A percentile compares a stretch with the other conserved stretches of the same genome.
phyloP scores from a whole-genome alignment of 2,888 invertebrate genomes.

The Toxonevra muliebris region DNA sequence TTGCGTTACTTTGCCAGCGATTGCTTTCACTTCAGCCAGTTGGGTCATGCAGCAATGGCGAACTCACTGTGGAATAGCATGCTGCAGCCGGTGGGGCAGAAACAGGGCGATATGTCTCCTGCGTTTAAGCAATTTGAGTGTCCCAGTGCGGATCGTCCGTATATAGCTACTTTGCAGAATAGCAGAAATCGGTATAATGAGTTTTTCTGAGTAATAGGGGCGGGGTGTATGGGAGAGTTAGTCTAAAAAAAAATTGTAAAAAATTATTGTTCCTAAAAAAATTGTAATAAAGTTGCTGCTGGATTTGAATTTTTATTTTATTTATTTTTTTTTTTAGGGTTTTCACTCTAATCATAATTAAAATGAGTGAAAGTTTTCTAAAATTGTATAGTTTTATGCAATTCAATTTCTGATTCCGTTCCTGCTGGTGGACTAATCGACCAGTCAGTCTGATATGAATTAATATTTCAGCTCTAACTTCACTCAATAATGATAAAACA shows the following conservation, averaged over 20 bases:
- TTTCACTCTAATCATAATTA: not conserved
- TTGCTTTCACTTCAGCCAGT: constrained; percentile 73
- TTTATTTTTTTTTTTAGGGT: not conserved
- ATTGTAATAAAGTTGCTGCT: no score
- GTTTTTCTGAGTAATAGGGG: no score
- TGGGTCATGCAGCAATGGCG: constrained; percentile 67
- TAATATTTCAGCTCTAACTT: no score
- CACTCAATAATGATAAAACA: no score
- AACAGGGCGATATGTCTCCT: constrained; percentile 47
- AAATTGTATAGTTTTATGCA: no score
- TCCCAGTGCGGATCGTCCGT: constrained; percentile 57
- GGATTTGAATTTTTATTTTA: not conserved
- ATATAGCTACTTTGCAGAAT: constrained; percentile 51
- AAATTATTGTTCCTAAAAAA: no score
- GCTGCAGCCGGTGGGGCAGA: constrained; percentile 66
- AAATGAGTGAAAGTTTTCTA: no score
- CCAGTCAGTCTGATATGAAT: no score
- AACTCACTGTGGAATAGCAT: constrained; percentile 70
- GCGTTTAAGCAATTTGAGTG: constrained; percentile 50
- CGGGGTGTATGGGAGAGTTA: no score
- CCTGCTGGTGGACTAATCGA: no score
- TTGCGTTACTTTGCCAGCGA: constrained; percentile 68
- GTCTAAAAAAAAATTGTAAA: no score
- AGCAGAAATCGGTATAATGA: constrained; percentile 21
- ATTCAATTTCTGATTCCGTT: no score